phyloP scores from a whole-genome alignment of 1,140 invertebrate species.

The Drosophila oshimai region DNA sequence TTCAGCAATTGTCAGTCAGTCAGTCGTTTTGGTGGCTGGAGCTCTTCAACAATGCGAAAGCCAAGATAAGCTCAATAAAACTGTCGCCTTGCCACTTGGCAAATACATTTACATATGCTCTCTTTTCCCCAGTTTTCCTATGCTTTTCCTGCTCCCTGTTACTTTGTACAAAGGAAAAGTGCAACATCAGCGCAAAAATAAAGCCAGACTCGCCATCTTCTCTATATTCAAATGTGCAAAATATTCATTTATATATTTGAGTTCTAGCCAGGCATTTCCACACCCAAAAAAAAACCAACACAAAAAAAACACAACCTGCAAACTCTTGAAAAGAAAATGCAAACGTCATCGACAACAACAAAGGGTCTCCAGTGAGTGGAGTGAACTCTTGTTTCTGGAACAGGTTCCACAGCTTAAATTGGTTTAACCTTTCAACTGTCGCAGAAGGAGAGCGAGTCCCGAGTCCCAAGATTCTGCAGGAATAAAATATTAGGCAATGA shows the following conservation, averaged over 20 bases:
- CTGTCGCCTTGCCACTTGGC: slow-evolving; percentile 74
- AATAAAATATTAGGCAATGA: slow-evolving; percentile 44
- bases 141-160: not conserved
- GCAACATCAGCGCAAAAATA: slow-evolving; percentile 71
- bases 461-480: slow-evolving; percentile 11
- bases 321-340: slow-evolving; percentile 59
- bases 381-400: slow-evolving; percentile 34
- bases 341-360: slow-evolving; percentile 67
- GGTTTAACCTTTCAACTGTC: slow-evolving; percentile 60
- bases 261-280: slow-evolving; percentile 11
- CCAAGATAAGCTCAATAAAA: slow-evolving; percentile 78
- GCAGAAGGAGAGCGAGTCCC: not conserved
- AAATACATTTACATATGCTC: slow-evolving; percentile 67
- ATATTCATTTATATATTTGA: slow-evolving; percentile 66
- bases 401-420: slow-evolving; percentile 43
- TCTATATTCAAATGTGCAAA: slow-evolving; percentile 71
- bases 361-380: slow-evolving; percentile 7
- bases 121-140: not conserved
- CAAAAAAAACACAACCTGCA: not conserved
- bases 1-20: slow-evolving; percentile 46
- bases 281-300: not conserved
- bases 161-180: slow-evolving; percentile 51
- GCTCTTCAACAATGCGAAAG: slow-evolving; percentile 34
- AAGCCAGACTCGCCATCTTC: slow-evolving; percentile 31
- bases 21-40: not conserved